phyloP scores from a whole-genome alignment of 1,140 invertebrate species.

The Teleopsis dalmanni region DNA sequence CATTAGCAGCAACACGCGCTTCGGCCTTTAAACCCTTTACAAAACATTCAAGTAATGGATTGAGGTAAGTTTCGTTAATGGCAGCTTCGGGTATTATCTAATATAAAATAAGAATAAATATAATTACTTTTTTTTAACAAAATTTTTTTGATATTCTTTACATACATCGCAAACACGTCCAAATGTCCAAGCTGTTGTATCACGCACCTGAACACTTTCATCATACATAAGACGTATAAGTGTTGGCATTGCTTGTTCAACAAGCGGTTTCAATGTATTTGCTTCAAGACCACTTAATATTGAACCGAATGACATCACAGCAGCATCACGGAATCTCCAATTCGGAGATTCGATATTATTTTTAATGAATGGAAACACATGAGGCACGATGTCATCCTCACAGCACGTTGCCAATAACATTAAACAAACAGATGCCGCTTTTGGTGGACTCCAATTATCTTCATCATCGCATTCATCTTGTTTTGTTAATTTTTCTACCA shows the following conservation, averaged over 20 bases:
- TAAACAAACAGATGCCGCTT: constrained; percentile 97
- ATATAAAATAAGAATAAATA: constrained; percentile 43
- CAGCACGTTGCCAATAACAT: constrained; percentile 96
- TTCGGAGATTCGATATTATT: constrained; percentile 88
- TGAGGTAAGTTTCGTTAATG: constrained; percentile 80
- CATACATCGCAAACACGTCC: constrained; percentile 85
- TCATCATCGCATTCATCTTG: constrained; percentile 93
- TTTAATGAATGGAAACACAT: constrained; percentile 95
- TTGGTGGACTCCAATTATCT: constrained; percentile 99
- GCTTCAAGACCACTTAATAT: constrained; percentile 91
- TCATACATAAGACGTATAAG: constrained; percentile 93
- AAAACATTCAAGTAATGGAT: constrained; percentile 80
- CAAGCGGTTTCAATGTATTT: constrained; percentile 79
- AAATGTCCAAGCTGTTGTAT: constrained; percentile 97
- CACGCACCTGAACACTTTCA: constrained; percentile 82
- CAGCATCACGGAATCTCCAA: constrained; percentile 94
- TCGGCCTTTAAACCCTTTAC: constrained; percentile 84
- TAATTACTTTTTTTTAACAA: neutral
- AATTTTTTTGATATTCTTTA: neutral
- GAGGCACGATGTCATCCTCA: constrained; percentile 92
- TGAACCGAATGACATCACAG: constrained; percentile 97
- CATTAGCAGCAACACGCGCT: constrained; percentile 93
- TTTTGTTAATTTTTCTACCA: constrained; percentile 91
- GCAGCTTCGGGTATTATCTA: constrained; percentile 88
- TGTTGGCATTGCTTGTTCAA: constrained; percentile 93